These are phyloP conservation scores for Acanthornis magna DNA, from an alignment of 2,797 vertebrate species.

Conservation along the genomic window DNA sequence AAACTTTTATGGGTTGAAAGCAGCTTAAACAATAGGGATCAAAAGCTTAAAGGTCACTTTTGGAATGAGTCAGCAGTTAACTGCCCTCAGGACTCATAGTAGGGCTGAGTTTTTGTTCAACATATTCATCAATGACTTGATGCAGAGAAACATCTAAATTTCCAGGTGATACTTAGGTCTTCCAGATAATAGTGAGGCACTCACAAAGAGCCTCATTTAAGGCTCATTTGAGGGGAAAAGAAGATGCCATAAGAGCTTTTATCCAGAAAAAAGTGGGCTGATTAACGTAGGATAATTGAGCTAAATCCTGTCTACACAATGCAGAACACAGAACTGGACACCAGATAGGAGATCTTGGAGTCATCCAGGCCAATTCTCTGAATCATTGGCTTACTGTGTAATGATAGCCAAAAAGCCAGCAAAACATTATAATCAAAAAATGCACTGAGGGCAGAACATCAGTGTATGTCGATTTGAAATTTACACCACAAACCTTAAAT, in stretches of 20 bases:
- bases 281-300: neutral
- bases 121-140: neutral
- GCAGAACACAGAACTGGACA: neutral
- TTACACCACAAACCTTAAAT: neutral
- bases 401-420: neutral
- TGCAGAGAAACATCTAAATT: neutral
- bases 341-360: neutral
- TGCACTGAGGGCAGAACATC: neutral
- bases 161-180: neutral
- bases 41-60: neutral
- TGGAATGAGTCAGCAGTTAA: neutral
- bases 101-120: neutral
- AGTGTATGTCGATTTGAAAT: neutral
- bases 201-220: neutral
- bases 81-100: fast-evolving
- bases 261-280: neutral
- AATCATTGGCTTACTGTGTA: neutral
- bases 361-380: neutral
- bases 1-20: neutral
- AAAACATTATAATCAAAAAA: neutral
- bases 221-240: neutral
- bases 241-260: neutral
- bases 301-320: neutral
- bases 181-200: neutral
- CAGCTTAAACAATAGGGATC: neutral